These are phyloP conservation scores for Rhegmatorhina hoffmannsi DNA, from an alignment of 2,113 vertebrate genomes.

Conservation along the genomic window DNA sequence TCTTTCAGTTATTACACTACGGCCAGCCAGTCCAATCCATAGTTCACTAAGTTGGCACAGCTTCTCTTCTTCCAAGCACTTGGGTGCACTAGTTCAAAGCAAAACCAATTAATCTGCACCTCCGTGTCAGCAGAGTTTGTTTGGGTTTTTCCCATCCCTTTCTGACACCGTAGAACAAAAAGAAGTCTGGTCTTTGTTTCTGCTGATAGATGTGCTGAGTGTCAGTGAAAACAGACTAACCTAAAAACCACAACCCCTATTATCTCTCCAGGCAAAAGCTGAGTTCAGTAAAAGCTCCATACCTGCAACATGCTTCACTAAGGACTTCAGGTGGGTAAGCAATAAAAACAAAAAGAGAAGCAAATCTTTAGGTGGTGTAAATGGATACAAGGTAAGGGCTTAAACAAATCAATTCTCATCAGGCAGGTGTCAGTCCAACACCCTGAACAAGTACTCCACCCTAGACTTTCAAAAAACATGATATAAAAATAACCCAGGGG, in stretches of 20 bases:
- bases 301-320: not conserved
- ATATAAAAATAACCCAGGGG: not conserved
- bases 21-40: not conserved
- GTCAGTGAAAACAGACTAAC: not conserved
- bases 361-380: not conserved
- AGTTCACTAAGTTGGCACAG: not conserved
- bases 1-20: not conserved
- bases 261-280: not conserved
- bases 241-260: not conserved
- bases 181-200: not conserved
- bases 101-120: not conserved
- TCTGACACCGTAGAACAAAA: not conserved
- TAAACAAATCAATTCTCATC: not conserved
- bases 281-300: not conserved
- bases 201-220: not conserved
- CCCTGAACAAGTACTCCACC: not conserved
- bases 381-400: not conserved
- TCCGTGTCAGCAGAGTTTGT: not conserved
- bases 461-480: not conserved
- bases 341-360: not conserved
- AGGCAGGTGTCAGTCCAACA: not conserved
- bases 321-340: not conserved
- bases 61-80: not conserved
- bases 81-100: not conserved
- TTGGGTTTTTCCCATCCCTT: not conserved